Conservation (phyloP, 2,797 vertebrate species). For the Pogoniulus pusillus region DNA sequence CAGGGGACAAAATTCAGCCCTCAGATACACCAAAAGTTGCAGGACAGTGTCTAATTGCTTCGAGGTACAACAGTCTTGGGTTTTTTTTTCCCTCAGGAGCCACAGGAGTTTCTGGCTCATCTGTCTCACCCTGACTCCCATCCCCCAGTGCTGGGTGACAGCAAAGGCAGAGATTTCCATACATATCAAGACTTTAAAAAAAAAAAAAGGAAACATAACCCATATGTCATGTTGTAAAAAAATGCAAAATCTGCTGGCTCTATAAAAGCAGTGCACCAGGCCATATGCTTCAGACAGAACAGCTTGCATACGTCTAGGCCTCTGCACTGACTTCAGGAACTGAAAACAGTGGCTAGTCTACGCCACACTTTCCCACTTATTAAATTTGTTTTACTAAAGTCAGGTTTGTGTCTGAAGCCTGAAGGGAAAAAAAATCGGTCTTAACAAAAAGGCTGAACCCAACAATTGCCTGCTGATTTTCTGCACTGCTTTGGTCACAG, state of each 20-base stretch:
- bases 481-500: not conserved
- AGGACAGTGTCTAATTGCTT: not conserved
- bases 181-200: not conserved
- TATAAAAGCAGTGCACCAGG: constrained; percentile 39
- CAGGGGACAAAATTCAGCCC: not conserved
- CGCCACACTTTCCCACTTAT: constrained; percentile 15
- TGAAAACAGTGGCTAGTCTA: constrained; percentile 53
- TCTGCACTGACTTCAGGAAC: constrained; percentile 34
- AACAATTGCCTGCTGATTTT: not conserved
- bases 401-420: not conserved
- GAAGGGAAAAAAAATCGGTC: not conserved
- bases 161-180: constrained; percentile 36
- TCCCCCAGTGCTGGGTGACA: not conserved
- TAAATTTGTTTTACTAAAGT: constrained; percentile 56
- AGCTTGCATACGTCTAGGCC: constrained; percentile 53
- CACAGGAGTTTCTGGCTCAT: not conserved
- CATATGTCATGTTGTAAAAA: constrained; percentile 61
- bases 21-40: not conserved
- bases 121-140: not conserved
- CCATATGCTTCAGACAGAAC: constrained; percentile 63
- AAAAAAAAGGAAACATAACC: constrained; percentile 1
- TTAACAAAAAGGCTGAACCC: not conserved
- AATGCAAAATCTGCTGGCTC: constrained; percentile 54
- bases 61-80: not conserved
- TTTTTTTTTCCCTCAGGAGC: not conserved